Evolutionary conservation across 2,113 vertebrate species (phyloP), one percentile per base, ranked within the genome.

Genomic region (Arothron firmamentum): DNA sequence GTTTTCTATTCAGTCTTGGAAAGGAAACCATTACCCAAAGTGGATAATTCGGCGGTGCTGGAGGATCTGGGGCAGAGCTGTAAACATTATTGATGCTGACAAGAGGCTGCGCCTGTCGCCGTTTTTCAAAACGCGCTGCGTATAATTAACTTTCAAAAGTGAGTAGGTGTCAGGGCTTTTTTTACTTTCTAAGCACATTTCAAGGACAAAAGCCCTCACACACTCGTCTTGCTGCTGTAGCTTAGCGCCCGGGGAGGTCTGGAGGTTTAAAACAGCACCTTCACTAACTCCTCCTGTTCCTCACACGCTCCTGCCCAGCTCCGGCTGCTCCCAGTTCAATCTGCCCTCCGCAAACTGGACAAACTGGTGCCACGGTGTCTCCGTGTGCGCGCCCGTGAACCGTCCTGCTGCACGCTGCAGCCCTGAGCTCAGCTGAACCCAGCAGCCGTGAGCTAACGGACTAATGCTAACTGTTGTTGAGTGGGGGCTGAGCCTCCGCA

Each of bases 11-110:
- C 28, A 28, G 28, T 65, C 59, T 54, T 59, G 43, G 56, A 55
- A 61, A 67, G 28, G 65, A 82, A 70, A 52, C 54, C 21, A 72
- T 78, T 56, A 66, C n/a, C 61, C 59, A 31, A 72, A 78, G 41
- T 52, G 52, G 28, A 42, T 74, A 52, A 62, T 69, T 69, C 42
- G 38, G 41, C 31, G 45, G 57, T 42, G 58, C 23, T 48, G 6
- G 48, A 31, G 42, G 62, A 70, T 70, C 48, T 51, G 9, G 62
- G 53, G 46, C 58, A 45, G 55, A 18, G 49, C 52, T 61, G 72
- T 72, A 59, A 52, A 69, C 53, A 68, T 58, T 75, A 78, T 61
- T 75, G 58, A 78, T 73, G 62, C 49, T 54, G 79, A 72, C 79
- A 66, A 52, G 53, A 65, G 51, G 52, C 62, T 64, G 67, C 60